These are phyloP conservation scores for Aspidapion aeneum DNA, from an alignment of 2,888 invertebrate genomes.

Conservation along the genomic window DNA sequence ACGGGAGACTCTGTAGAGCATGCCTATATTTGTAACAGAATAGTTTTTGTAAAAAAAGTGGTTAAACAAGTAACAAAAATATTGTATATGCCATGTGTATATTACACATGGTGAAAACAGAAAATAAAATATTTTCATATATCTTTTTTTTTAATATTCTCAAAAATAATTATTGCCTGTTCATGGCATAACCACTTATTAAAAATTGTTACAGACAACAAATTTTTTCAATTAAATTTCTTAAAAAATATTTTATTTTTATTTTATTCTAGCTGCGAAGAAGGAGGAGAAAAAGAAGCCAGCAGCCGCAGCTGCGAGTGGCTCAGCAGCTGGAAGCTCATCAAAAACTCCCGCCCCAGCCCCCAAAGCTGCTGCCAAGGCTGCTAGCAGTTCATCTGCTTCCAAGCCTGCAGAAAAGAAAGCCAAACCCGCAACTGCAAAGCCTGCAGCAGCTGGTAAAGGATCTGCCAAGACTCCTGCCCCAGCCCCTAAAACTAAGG, in stretches of 20 bases:
- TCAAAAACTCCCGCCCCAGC: conserved; percentile 41
- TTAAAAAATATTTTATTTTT: conserved; percentile 6
- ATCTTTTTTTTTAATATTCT: too few species aligned
- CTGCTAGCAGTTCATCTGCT: conserved; percentile 36
- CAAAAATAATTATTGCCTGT: neutral
- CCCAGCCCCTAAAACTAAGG: conserved; percentile 21
- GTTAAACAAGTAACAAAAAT: conserved; percentile 1
- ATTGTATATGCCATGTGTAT: conserved; percentile 6
- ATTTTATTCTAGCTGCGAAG: conserved; percentile 44
- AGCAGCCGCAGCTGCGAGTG: conserved; percentile 42
- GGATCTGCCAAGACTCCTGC: conserved; percentile 40
- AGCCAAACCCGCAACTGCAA: conserved; percentile 30
- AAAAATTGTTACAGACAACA: conserved; percentile 7
- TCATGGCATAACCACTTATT: too few species aligned
- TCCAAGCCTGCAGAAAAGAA: conserved; percentile 30
- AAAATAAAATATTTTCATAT: too few species aligned
- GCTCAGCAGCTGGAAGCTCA: conserved; percentile 45
- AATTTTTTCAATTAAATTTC: neutral
- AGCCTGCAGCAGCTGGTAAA: conserved; percentile 27
- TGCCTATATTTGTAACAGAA: neutral
- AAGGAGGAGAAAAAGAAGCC: conserved; percentile 54
- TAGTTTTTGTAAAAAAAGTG: neutral
- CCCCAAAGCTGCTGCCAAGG: conserved; percentile 50
- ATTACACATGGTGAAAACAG: conserved; percentile 3
- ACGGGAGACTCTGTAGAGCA: neutral